Evolutionary conservation across 1,140 invertebrate genomes (phyloP), one percentile per base, ranked within the genome.

Genomic region (Scaptomyza pallida): DNA sequence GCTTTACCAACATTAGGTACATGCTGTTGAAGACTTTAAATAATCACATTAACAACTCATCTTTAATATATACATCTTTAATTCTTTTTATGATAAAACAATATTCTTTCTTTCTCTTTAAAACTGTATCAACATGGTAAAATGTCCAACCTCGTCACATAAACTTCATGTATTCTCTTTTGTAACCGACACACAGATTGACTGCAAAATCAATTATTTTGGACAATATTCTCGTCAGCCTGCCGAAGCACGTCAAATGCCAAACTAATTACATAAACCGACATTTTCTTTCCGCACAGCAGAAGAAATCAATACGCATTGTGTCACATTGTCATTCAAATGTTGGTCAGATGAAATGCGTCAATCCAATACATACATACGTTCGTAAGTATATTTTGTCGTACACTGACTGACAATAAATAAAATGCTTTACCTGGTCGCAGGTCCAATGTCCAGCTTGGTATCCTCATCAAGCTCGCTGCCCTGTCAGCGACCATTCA

Each of bases 211-310:
- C 78, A 82, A 81, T 74, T 78, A 70, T 73, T 77, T 80, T 62
- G 60, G 37, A 77, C 47, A 71, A 51, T 65, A 45, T 71, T 33
- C 37, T 35, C 21, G 44, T 26, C 59, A 47, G 41, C n/a, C 37
- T 48, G 33, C 19, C n/a, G 15, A 37, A 23, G 51, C 15, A 51
- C 30, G 43, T 55, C 64, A 73, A 23, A 51, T 50, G 56, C 63
- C 54, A 76, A 68, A 82, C 74, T 81, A 81, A 78, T 82, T 82
- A 82, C 59, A 81, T 70, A 80, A 70, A 17, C 62, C 68, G 43
- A 63, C 33, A 57, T 37, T 43, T 60, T 60, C 48, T 50, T 52
- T 33, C 37, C 23, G 23, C 8, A 19, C 10, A 6, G 13, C n/a
- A 40, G 19, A 17, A 35, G 23, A 56, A 50, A 75, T 80, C 44